Evolutionary conservation across 2,888 invertebrate genomes (phyloP).

Genomic region (Idaea biselata): DNA sequence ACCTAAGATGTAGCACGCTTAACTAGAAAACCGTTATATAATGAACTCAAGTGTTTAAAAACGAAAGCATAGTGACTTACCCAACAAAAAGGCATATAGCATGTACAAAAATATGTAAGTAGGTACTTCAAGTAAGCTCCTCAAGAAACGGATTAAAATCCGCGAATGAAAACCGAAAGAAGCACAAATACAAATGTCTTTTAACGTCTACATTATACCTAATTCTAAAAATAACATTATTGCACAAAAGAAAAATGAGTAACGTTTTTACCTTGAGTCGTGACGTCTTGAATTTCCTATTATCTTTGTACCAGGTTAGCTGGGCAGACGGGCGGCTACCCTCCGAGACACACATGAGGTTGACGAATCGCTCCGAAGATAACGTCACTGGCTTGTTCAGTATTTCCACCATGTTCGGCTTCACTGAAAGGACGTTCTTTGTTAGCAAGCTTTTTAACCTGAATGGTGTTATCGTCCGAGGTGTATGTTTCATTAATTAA

Average conservation of each 20-base stretch:
- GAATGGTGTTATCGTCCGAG: background rate
- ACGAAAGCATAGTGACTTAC: no score
- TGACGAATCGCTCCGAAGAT: constrained; percentile 89
- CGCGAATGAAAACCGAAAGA: no score
- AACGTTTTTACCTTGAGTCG: constrained; percentile 84
- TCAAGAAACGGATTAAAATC: no score
- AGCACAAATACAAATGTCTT: no score
- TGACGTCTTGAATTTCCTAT: constrained; percentile 83
- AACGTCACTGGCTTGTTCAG: constrained; percentile 87
- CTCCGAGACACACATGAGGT: constrained; percentile 88
- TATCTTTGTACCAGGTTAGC: constrained; percentile 92
- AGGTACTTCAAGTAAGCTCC: no score
- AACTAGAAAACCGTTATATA: no score
- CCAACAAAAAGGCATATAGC: no score
- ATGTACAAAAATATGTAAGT: no score
- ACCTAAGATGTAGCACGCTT: no score
- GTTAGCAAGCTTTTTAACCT: background rate
- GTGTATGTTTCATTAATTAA: background rate
- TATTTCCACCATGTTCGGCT: constrained; percentile 88
- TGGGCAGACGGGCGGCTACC: constrained; percentile 93
- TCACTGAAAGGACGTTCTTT: constrained; percentile 81
- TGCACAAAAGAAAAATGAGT: constrained; percentile 1
- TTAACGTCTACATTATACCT: no score
- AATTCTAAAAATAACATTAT: background rate
- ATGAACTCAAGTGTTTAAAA: no score